Conservation (phyloP, 2,888 invertebrate species). For the Coelinius sp. region DNA sequence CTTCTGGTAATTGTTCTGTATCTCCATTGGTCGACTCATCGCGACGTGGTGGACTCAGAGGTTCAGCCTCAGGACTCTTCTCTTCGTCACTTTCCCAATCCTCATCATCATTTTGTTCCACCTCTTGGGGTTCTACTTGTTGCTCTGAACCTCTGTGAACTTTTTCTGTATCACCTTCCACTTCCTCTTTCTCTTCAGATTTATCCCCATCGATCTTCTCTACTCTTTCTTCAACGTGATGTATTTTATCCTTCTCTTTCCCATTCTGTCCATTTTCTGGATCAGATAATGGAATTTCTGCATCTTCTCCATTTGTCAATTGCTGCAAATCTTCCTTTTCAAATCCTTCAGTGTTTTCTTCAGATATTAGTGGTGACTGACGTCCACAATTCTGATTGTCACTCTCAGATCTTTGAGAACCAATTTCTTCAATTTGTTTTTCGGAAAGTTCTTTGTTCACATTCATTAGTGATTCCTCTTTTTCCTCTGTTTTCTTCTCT, state of each 20-base stretch:
- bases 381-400: background rate
- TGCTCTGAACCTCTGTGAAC: background rate
- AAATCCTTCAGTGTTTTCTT: slow-evolving; percentile 24
- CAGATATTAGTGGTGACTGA: background rate
- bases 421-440: background rate
- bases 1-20: background rate
- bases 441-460: background rate
- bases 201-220: slow-evolving; percentile 16
- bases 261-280: background rate
- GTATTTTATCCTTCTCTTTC: slow-evolving; percentile 23
- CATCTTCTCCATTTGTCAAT: background rate
- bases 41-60: background rate
- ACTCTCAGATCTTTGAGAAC: background rate
- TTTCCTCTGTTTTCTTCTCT: slow-evolving; percentile 1
- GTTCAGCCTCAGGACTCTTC: slow-evolving; percentile 22
- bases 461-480: background rate
- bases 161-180: slow-evolving; percentile 29
- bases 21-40: background rate
- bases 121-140: slow-evolving; percentile 32
- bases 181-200: slow-evolving; percentile 32
- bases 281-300: background rate
- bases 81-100: slow-evolving; percentile 11
- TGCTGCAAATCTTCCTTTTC: slow-evolving; percentile 1
- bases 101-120: slow-evolving; percentile 37
- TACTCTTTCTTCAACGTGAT: background rate